Conservation (phyloP, 2,797 vertebrate genomes). For the Gorsachius magnificus region DNA sequence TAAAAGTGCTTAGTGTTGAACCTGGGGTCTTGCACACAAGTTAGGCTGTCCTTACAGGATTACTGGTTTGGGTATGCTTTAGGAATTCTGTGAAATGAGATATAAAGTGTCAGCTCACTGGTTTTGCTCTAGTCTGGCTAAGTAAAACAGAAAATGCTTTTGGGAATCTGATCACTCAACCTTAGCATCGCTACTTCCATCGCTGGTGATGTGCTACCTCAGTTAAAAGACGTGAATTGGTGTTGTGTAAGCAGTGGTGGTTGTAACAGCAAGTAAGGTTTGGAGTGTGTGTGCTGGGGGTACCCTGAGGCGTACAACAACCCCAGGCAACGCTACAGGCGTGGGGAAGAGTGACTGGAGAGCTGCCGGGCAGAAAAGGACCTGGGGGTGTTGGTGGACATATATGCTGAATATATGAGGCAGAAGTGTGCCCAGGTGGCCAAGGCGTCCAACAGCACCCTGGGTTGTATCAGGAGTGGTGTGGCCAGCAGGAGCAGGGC, state of each 20-base stretch:
- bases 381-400: too few species aligned
- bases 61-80: neutral
- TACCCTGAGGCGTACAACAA: fast-evolving
- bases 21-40: neutral
- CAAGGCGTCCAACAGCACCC: too few species aligned
- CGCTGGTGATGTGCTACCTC: neutral
- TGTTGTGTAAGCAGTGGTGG: neutral
- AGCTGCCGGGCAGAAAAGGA: too few species aligned
- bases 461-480: too few species aligned
- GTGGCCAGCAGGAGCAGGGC: too few species aligned
- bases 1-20: neutral
- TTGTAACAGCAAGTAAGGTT: neutral
- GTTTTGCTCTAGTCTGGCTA: neutral
- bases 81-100: neutral
- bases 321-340: too few species aligned
- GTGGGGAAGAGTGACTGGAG: too few species aligned
- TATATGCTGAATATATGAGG: too few species aligned
- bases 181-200: fast-evolving
- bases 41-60: neutral
- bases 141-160: neutral
- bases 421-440: too few species aligned
- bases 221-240: neutral
- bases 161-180: neutral
- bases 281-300: fast-evolving
- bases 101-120: neutral